A percentile compares a stretch with the other conserved stretches of the same genome.
phyloP scores from a whole-genome alignment of 2,113 vertebrate species.

The Oxygymnocypris stewartii region DNA sequence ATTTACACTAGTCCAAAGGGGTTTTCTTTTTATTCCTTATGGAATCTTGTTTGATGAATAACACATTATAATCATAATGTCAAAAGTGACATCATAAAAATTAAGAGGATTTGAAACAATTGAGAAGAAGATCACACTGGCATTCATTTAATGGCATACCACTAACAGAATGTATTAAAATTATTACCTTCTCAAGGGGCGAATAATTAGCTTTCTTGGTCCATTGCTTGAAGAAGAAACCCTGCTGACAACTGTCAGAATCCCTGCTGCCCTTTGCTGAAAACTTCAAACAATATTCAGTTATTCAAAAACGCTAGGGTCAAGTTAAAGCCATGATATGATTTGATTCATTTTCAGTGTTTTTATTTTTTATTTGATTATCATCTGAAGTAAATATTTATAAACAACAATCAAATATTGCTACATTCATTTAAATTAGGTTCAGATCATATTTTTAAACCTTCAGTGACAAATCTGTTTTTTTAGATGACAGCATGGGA shows the following conservation, averaged over 20 bases:
- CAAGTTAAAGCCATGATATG: too few relatives aligned
- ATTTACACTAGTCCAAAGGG: not conserved
- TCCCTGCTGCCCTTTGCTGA: conserved; percentile 22
- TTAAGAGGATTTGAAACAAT: not conserved
- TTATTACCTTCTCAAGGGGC: not conserved
- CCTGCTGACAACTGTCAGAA: not conserved
- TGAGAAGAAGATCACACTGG: not conserved
- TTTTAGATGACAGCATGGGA: too few relatives aligned
- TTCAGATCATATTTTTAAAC: too few relatives aligned
- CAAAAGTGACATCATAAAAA: not conserved
- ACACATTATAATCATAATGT: not conserved
- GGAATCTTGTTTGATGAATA: not conserved
- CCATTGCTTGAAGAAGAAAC: not conserved
- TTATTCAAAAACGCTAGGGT: not conserved
- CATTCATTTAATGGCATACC: not conserved
- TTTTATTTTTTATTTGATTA: too few relatives aligned
- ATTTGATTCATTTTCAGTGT: too few relatives aligned
- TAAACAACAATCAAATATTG: not conserved
- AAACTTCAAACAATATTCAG: not conserved
- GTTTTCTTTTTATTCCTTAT: not conserved
- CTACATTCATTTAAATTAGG: not conserved
- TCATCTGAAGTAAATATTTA: too few relatives aligned
- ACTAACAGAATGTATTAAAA: not conserved
- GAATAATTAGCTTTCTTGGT: not conserved
- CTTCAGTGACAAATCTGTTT: too few relatives aligned